phyloP scores from a whole-genome alignment of 2,888 invertebrate genomes.

The Acanthoscelides obtectus region DNA sequence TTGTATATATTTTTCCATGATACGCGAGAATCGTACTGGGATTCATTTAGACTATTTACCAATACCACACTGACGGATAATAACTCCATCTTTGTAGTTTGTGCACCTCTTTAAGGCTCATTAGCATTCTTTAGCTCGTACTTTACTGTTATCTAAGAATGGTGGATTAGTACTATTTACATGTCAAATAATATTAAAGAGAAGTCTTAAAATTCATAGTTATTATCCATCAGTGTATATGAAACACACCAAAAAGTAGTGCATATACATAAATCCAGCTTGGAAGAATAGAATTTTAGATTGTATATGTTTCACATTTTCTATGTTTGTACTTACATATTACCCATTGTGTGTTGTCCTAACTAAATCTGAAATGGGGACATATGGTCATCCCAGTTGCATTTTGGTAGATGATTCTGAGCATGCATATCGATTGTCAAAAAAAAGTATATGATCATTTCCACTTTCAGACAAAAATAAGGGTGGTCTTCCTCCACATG shows the following conservation, averaged over 20 bases:
- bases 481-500: too few species aligned
- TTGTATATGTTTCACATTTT: not conserved
- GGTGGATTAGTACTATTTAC: too few species aligned
- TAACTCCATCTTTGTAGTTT: too few species aligned
- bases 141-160: too few species aligned
- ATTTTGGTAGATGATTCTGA: not conserved
- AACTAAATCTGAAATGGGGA: not conserved
- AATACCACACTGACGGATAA: too few species aligned
- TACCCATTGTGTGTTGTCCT: not conserved
- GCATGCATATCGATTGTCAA: not conserved
- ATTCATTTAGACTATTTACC: too few species aligned
- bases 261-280: not conserved
- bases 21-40: too few species aligned
- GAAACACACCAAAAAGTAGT: not conserved
- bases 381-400: not conserved
- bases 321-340: constrained; percentile 8
- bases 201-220: not conserved
- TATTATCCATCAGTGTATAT: not conserved
- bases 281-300: not conserved
- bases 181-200: not conserved
- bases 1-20: not conserved
- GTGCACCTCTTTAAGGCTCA: too few species aligned
- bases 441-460: too few species aligned
- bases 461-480: too few species aligned
- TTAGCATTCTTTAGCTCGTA: too few species aligned